Base-by-base conservation (phyloP, 2,888 invertebrate species). In the Hedya salicella region DNA sequence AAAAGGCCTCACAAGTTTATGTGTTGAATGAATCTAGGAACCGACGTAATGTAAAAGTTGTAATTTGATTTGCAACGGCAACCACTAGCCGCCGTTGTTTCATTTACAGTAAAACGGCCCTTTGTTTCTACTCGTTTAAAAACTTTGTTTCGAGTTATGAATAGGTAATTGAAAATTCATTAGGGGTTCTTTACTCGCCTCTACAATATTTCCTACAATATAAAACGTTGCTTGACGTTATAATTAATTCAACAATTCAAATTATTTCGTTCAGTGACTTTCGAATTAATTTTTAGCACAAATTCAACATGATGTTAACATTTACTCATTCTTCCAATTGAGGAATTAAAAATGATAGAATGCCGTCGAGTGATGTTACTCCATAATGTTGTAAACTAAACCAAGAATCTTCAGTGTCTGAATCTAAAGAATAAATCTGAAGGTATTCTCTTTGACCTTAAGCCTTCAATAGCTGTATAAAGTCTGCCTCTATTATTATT, bases 1-100 rank as follows among this genome's bases (percentile, higher is more conserved):
- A 83, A 86, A 87, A 84, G 84, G 85, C 85, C 85, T 85, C 81
- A 78, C 83, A 85, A 87, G 84, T 85, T 86, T 83, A 86, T 85
- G 81, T 82, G 82, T 82, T 83, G 82, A 87, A 86, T 85, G 85
- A 86, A 85, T 85, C 82, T 82, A 82, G 82, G 74, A 81, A 78
- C 78, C 75, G 76, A 73, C 77, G 81, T 85, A 85, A 86, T 86
- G 86, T 82, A 82, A 83, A 86, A 87, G 86, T 87, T 86, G 84
- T 86, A 83, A 87, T 87, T 87, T 87, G 84, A 86, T 87, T 87
- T 87, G 86, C 82, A 80, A 81, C 78, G 72, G 72, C 76, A 78
- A 82, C 83, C 81, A 84, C 81, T 81, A 80, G 75, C 76, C 69
- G 72, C 78, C 74, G 75, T 82, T 85, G 83, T 85, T 81, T 81